Conservation (phyloP, 2,888 invertebrate species). For the Himalopsyche kuldschensis region DNA sequence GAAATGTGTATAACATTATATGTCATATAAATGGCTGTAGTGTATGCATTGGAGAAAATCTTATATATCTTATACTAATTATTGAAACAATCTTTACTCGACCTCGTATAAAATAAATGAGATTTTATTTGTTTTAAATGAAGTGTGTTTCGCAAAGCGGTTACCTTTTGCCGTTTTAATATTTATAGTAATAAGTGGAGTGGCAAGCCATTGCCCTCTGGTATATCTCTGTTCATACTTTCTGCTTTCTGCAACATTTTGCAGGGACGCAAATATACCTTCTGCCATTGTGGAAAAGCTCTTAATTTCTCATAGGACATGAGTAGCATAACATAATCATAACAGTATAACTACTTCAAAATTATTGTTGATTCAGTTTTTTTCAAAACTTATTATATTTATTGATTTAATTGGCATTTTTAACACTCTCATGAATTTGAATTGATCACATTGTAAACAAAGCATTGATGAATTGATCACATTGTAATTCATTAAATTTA, state of each 20-base stretch:
- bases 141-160: neutral
- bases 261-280: neutral
- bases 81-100: neutral
- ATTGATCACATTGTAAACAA: no score
- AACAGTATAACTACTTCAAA: no score
- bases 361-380: no score
- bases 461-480: no score
- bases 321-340: no score
- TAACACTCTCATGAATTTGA: no score
- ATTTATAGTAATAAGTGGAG: slow-evolving; percentile 23
- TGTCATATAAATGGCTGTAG: no score
- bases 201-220: slow-evolving; percentile 16
- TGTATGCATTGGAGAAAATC: neutral
- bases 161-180: slow-evolving; percentile 7
- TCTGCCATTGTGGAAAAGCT: neutral
- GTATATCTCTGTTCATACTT: neutral
- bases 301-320: neutral
- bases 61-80: neutral
- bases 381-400: no score
- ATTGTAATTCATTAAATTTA: no score
- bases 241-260: neutral
- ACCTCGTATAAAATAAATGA: neutral
- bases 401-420: no score
- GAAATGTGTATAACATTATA: no score
- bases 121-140: neutral